Evolutionary conservation across 2,113 vertebrate species (phyloP).

Genomic region (Nibea coibor): DNA sequence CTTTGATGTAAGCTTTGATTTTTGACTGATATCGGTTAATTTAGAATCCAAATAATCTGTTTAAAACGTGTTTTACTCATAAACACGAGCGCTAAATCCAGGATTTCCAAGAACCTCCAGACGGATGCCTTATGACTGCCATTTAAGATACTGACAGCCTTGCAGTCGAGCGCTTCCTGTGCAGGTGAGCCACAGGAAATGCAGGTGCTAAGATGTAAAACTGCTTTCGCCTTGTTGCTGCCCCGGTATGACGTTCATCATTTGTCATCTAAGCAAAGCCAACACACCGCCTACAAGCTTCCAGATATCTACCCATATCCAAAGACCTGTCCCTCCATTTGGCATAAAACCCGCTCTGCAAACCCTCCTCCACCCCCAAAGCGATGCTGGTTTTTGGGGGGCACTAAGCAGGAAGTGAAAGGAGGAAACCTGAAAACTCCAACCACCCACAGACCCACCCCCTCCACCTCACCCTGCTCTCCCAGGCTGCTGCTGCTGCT

Average conservation of each 20-base stretch:
- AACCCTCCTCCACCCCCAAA: conserved; percentile 42
- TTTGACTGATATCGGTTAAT: neutral
- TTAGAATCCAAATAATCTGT: conserved; percentile 1
- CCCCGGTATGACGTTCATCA: conserved; percentile 37
- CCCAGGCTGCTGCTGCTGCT: conserved; percentile 67
- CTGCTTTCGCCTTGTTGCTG: conserved; percentile 25
- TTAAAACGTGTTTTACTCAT: neutral
- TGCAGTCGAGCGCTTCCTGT: conserved; percentile 22
- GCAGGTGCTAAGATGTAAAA: conserved; percentile 35
- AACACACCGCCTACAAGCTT: conserved; percentile 14
- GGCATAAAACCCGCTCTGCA: conserved; percentile 28
- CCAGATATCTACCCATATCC: conserved; percentile 27
- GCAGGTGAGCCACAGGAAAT: conserved; percentile 27
- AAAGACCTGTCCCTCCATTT: conserved; percentile 32
- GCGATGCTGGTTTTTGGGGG: conserved; percentile 29
- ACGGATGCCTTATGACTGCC: conserved; percentile 37
- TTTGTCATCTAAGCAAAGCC: conserved; percentile 42
- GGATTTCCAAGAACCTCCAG: conserved; percentile 3
- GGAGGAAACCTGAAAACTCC: conserved; percentile 55
- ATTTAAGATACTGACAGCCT: conserved; percentile 56
- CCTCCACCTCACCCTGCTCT: conserved; percentile 55
- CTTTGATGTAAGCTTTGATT: neutral
- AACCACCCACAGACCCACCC: conserved; percentile 68
- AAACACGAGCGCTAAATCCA: neutral
- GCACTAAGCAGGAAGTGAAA: conserved; percentile 76